These are phyloP conservation scores for Helicoverpa assulta DNA, from an alignment of 2,888 invertebrate genomes.

Conservation along the genomic window DNA sequence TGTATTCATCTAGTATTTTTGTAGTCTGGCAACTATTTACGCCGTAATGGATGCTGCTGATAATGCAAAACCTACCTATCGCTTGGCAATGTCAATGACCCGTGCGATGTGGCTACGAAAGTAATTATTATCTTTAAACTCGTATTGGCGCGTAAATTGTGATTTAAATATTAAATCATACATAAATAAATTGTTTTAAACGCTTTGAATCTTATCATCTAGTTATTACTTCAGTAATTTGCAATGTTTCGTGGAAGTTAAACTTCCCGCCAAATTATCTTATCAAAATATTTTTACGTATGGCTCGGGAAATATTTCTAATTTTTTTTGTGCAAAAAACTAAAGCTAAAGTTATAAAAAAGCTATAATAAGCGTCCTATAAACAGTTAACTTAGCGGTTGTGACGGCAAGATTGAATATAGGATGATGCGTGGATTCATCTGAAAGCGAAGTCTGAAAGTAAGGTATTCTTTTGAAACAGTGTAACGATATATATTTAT, in stretches of 20 bases:
- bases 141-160: background rate
- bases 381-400: too few relatives aligned
- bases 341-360: too few relatives aligned
- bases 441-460: too few relatives aligned
- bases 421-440: too few relatives aligned
- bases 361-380: too few relatives aligned
- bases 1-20: conserved; percentile 29
- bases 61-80: conserved; percentile 65
- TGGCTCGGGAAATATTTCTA: background rate
- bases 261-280: background rate
- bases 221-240: background rate
- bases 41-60: conserved; percentile 60
- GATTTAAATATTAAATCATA: background rate
- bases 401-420: too few relatives aligned
- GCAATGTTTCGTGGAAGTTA: background rate
- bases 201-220: background rate
- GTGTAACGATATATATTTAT: too few relatives aligned
- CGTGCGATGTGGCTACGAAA: conserved; percentile 52
- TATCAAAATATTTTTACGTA: background rate
- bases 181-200: background rate
- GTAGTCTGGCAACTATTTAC: conserved; percentile 48
- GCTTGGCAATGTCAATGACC: conserved; percentile 63
- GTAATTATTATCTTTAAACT: conserved; percentile 24
- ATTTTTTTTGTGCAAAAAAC: too few relatives aligned
- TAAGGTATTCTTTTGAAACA: too few relatives aligned